Evolutionary conservation across 2,113 vertebrate species (phyloP).

Genomic region (Leucosticte australis): DNA sequence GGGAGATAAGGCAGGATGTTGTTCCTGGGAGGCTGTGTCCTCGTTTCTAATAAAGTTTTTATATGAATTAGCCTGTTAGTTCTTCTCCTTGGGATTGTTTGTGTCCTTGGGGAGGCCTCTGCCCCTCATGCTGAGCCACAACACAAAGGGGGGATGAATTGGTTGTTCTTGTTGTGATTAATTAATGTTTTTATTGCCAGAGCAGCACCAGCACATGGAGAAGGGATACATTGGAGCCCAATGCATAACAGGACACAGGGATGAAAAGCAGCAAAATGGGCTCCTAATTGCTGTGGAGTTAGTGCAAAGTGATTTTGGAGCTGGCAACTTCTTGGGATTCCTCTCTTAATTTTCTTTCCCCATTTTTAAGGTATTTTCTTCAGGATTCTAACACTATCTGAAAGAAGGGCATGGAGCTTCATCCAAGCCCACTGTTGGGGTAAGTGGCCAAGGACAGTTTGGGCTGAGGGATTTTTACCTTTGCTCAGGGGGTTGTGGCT

Average conservation of each 20-base stretch:
- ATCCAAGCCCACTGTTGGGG: not conserved
- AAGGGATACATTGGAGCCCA: fast-evolving
- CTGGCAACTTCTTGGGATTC: not conserved
- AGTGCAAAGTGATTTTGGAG: not conserved
- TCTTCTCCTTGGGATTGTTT: not conserved
- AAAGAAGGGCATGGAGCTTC: not conserved
- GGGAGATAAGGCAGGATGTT: not conserved
- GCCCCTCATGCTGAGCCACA: not conserved
- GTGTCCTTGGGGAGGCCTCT: not conserved
- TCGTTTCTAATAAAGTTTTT: constrained; percentile 37
- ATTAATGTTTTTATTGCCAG: not conserved
- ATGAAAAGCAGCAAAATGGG: not conserved
- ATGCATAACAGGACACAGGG: fast-evolving
- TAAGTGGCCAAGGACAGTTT: not conserved
- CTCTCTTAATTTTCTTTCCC: not conserved
- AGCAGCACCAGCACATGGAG: not conserved
- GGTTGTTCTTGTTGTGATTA: not conserved
- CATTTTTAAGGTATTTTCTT: not conserved
- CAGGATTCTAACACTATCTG: not conserved
- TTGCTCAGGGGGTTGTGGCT: fast-evolving
- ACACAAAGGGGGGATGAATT: no score
- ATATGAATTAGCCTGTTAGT: not conserved
- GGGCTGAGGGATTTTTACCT: not conserved
- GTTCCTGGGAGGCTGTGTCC: not conserved
- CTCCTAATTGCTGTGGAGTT: not conserved